Evolutionary conservation across 2,113 vertebrate species (phyloP), one percentile per base, ranked within the genome.

Genomic region (Tetrao urogallus): DNA sequence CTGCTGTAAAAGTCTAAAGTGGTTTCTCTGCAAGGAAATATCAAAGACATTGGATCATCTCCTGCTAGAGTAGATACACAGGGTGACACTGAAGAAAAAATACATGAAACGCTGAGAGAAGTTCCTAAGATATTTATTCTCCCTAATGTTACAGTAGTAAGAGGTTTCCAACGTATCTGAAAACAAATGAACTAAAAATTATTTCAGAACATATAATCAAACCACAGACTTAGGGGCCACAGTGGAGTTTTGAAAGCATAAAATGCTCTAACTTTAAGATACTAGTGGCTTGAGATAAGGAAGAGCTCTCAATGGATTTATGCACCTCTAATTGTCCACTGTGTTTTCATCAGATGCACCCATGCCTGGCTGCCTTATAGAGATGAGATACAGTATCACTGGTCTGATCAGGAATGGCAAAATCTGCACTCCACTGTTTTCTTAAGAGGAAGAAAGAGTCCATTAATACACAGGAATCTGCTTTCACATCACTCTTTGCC

Each of bases 241-340:
- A 48, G 50, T 0, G 0, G 45, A 42, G 21, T 40, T 10, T 38
- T 42, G 69, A 84, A 48, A 54, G 17, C 27, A 45, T 13, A 47
- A 94, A 83, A 28, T 7, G 3, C 4, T 82, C 43, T 57, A 54
- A 11, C 13, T 54, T 50, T 82, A 77, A 74, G 77, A 52, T 8
- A 2, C 36, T 81, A 86, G 24, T 82, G 71, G 17, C 1, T 0
- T 1, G 19, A 87, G 74, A 4, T 30, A 2, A 11, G 16, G 25
- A 12, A 54, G 71, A 47, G 11, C 42, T 91, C 60, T 74, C 60
- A 56, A 13, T 3, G 17, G 48, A 6, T 45, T 76, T 11, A n/a
- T 36, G 27, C 1, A 1, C 73, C 57, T 73, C 50, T 0, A 0
- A 52, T 20, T 69, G 15, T 21, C 13, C 0, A 0, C 2, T 66